These are phyloP conservation scores for Eilema sororculum DNA, from an alignment of 2,888 invertebrate genomes.

Conservation along the genomic window DNA sequence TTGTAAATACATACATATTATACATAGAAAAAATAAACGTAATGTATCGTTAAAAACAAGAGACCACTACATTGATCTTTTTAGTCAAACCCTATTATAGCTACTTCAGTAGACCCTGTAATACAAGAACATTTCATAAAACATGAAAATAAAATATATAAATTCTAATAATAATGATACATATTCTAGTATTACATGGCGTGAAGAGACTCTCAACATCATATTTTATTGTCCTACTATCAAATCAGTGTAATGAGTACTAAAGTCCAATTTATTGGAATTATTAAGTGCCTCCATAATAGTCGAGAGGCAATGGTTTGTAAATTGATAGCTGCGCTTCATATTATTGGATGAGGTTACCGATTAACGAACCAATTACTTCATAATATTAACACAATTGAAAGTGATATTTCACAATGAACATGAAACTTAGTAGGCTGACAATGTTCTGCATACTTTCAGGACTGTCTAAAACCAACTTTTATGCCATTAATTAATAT, in stretches of 20 bases:
- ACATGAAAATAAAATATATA: too few species aligned
- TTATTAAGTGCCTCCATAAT: slow-evolving; percentile 9
- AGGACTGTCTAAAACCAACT: neutral
- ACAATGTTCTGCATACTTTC: slow-evolving; percentile 1
- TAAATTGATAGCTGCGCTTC: slow-evolving; percentile 23
- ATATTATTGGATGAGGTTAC: slow-evolving; percentile 30
- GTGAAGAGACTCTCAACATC: neutral
- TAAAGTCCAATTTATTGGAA: neutral
- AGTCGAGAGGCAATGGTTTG: slow-evolving; percentile 24
- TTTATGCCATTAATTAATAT: too few species aligned
- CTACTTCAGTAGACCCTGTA: too few species aligned
- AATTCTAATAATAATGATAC: neutral
- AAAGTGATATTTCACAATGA: slow-evolving; percentile 14
- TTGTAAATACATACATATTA: too few species aligned
- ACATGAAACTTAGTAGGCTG: slow-evolving; percentile 5
- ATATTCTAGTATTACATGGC: neutral
- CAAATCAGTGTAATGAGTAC: neutral
- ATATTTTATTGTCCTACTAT: neutral
- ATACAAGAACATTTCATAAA: too few species aligned
- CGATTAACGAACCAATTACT: slow-evolving; percentile 30
- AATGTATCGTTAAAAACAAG: too few species aligned
- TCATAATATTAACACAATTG: slow-evolving; percentile 18
- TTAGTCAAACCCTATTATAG: too few species aligned
- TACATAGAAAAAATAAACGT: too few species aligned
- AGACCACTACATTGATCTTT: too few species aligned